phyloP scores from a whole-genome alignment of 2,113 vertebrate species.

The Psittacara wagleri region DNA sequence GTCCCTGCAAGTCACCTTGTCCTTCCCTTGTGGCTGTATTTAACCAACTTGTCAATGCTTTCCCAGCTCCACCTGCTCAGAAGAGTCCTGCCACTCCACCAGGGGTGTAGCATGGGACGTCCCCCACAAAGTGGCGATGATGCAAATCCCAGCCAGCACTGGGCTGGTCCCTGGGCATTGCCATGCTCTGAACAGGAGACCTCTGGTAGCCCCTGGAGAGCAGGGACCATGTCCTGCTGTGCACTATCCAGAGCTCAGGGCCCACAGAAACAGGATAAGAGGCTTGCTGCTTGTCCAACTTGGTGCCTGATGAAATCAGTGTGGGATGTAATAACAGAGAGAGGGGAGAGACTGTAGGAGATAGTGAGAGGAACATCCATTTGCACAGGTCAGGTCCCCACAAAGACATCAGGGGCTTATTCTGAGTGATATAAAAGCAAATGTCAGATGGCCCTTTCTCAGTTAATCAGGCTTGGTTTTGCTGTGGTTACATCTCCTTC shows the following conservation, averaged over 20 bases:
- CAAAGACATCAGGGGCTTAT: neutral
- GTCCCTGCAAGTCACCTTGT: neutral
- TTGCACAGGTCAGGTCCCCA: neutral
- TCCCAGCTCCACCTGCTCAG: neutral
- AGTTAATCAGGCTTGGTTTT: neutral
- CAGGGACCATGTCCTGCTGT: neutral
- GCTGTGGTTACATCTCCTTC: neutral
- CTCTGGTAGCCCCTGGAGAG: neutral
- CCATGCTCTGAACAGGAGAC: neutral
- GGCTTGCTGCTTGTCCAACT: neutral
- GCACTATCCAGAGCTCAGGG: neutral
- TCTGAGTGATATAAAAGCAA: neutral
- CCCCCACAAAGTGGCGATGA: neutral
- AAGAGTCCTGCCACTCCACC: neutral
- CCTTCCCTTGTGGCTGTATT: neutral
- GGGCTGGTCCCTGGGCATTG: neutral
- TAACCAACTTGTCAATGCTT: neutral
- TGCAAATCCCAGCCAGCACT: neutral
- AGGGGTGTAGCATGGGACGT: neutral
- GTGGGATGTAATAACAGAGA: neutral
- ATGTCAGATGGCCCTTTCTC: neutral
- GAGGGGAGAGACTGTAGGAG: neutral
- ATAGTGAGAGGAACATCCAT: neutral
- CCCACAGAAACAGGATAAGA: neutral
- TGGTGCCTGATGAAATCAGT: neutral